Evolutionary conservation across 2,888 invertebrate genomes (phyloP), one percentile per base, ranked within the genome.

Genomic region (Notodonta ziczac): DNA sequence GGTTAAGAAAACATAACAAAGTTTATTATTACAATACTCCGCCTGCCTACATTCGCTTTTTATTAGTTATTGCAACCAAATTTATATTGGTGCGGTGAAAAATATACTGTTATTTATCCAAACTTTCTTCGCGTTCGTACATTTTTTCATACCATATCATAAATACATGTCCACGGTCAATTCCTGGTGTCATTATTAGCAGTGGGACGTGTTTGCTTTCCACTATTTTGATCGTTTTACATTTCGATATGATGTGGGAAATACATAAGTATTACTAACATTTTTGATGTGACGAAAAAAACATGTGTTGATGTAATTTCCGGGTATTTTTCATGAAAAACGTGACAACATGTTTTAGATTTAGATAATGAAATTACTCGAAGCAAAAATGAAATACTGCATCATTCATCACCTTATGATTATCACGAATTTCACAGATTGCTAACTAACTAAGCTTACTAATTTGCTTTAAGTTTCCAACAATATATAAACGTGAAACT

Each of bases 121-220:
- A 52, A 57, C 53, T 73, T 62, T 64, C 35, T 60, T 61, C 42
- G 57, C 12, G n/a, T 60, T 12, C 48, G 57, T 42, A 10, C 42
- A 10, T 9, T 62, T 66, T 66, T 62, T 66, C 63, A 48, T 58
- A 57, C 59, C 56, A 57, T 55, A 64, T 67, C 67, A 68, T 74
- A 67, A 74, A 74, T 62, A 76, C 10, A 13, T 32, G 35, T 40
- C 69, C 76, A 75, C 52, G 73, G 74, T 69, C 73, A 76, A 59
- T 74, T 76, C 74, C 76, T 76, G 66, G 76, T 76, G 44, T 72
- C 50, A 74, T 76, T 69, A 73, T 71, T 59, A 58, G 60, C 56
- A 66, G 67, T 59, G 50, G 42, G 56, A 58, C 73, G 70, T 70
- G 68, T 62, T 57, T 56, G 35, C 35, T 57, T 58, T 70, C 35